phyloP scores from a whole-genome alignment of 2,113 vertebrate genomes.

The Acanthisitta chloris region DNA sequence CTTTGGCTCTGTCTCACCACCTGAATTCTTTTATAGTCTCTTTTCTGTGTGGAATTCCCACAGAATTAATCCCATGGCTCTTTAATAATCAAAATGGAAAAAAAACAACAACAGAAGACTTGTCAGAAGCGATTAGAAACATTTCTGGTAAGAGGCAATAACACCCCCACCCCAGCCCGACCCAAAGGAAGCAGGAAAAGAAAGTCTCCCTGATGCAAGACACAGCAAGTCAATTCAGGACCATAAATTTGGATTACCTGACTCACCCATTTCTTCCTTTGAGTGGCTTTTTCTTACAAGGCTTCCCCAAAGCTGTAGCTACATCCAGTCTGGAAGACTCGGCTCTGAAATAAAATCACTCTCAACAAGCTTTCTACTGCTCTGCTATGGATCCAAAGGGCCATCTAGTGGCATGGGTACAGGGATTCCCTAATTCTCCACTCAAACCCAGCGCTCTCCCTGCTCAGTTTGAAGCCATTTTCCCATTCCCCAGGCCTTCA shows the following conservation, averaged over 20 bases:
- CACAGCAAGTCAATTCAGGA: not conserved
- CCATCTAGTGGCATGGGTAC: not conserved
- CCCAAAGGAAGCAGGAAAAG: not conserved
- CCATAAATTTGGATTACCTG: not conserved
- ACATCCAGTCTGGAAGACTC: not conserved
- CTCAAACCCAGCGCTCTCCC: rapidly evolving
- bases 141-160: not conserved
- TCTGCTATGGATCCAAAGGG: rapidly evolving
- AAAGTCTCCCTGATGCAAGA: not conserved
- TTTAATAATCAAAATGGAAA: not conserved
- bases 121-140: not conserved
- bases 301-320: not conserved
- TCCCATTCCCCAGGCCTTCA: not conserved
- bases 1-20: rapidly evolving
- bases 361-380: not conserved
- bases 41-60: not conserved
- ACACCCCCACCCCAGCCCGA: not conserved
- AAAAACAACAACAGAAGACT: too few relatives aligned
- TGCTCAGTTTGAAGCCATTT: not conserved
- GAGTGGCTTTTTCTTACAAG: not conserved
- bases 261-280: not conserved
- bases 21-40: not conserved
- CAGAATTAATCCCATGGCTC: not conserved
- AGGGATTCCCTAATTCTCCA: not conserved
- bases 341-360: not conserved